phyloP scores from a whole-genome alignment of 2,797 vertebrate genomes.

The Antrozous pallidus region DNA sequence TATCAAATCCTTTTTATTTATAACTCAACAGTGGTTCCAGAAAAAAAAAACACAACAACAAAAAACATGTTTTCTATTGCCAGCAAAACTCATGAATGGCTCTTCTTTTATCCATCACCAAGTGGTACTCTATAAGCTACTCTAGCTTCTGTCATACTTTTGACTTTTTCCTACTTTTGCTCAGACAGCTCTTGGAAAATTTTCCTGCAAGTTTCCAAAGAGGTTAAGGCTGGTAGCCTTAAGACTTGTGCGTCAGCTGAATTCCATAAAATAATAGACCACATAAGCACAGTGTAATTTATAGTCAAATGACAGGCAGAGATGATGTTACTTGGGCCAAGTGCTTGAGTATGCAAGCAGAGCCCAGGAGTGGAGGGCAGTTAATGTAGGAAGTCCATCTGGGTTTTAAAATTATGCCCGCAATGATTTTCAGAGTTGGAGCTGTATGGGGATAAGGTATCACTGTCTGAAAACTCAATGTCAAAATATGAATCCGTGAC shows the following conservation, averaged over 20 bases:
- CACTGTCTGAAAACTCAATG: slow-evolving; percentile 23
- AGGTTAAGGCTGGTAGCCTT: slow-evolving; percentile 58
- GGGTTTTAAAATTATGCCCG: slow-evolving; percentile 58
- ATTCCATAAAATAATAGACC: slow-evolving; percentile 46
- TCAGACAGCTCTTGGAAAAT: slow-evolving; percentile 58
- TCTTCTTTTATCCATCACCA: not conserved
- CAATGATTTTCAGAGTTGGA: slow-evolving; percentile 9
- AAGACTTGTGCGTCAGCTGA: slow-evolving; percentile 71
- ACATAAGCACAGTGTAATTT: slow-evolving; percentile 68
- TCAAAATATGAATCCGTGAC: slow-evolving; percentile 21
- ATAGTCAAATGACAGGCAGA: slow-evolving; percentile 55
- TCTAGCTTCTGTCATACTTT: slow-evolving; percentile 1
- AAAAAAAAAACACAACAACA: not conserved
- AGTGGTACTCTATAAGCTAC: not conserved
- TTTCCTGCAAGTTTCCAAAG: slow-evolving; percentile 66
- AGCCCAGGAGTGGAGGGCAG: slow-evolving; percentile 47
- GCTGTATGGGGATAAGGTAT: not conserved
- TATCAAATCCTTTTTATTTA: slow-evolving; percentile 39
- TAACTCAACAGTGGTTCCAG: not conserved
- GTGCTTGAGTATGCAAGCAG: slow-evolving; percentile 69
- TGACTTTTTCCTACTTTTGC: slow-evolving; percentile 54
- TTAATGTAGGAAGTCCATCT: slow-evolving; percentile 36
- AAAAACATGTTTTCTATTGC: not conserved
- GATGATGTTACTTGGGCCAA: slow-evolving; percentile 62
- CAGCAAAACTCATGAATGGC: slow-evolving; percentile 5